Base-by-base conservation (phyloP, 2,888 invertebrate genomes). In the Gnatocerus cornutus region DNA sequence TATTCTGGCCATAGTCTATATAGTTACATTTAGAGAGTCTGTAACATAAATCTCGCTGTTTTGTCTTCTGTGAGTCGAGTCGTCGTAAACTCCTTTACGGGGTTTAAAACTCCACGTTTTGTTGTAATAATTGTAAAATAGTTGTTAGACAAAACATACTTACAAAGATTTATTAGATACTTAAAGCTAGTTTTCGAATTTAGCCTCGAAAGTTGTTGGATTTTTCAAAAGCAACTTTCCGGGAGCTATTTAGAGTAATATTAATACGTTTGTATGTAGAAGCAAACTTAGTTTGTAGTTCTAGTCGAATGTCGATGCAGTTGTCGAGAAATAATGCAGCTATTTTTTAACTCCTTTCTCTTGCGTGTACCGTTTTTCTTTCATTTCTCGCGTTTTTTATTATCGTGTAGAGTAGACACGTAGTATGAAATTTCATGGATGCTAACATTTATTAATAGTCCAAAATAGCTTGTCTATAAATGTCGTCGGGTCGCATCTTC, bases 401-500 rank as follows among this genome's bases (percentile, higher is more conserved):
- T 55, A 43, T 69, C 69, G 71, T 64, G 71, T 70, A 66, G 64
- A 71, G 77, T 81, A 84, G 83, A 84, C 82, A 82, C 81, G 81
- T 85, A 84, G 84, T 78, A 78, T 80, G 84, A 84, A 85, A 84
- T 84, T 84, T 85, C 85, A 84, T 85, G 85, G 81, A 84, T 85
- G 85, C 84, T 82, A 79, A 81, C 77, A 77, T 74, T 67, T 73
- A 76, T 73, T 75, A 67, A 72, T 76, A 77, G 74, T 73, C 41
- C 62, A 58, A 68, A n/a, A 61, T 61, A 69, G 68, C 63, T 71
- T 74, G 33, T 71, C 58, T 72, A 16, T 76, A 67, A 73, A 77
- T 77, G 75, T 77, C 61, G 53, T n/a, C 73, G 72, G 71, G 66
- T 43, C 70, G 66, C 61, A 63, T 29, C 10, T 59, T 43, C 37